Base-by-base conservation (phyloP, 2,888 invertebrate species). In the Limnephilus rhombicus region DNA sequence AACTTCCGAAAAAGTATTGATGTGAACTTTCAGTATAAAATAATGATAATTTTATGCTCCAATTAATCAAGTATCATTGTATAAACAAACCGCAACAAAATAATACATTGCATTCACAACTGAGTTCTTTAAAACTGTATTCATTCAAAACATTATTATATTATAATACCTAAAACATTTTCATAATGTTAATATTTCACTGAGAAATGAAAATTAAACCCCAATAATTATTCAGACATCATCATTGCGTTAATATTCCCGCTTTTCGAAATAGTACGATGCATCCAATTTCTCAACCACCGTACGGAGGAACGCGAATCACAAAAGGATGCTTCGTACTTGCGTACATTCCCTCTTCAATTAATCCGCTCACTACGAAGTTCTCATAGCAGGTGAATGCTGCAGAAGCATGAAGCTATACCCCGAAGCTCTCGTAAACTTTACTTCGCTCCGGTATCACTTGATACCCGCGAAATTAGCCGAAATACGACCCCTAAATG, bases 381-480 rank as follows among this genome's bases (percentile, higher is more conserved):
- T 68, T 68, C 24, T 24, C 68, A n/a, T 31, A 34, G 83, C 34
- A 18, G 37, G 83, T 37, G 37, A 24, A 37, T 83, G 34, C 83
- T 83, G 83, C 18, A 83, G 83, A 83, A 83, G 9, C 31, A 31
- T 18, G 68, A 24, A 24, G 68, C 24, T 9, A 68, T 37, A 37
- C 37, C 83, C 83, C 83, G 37, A 37, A 37, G 37, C 83, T 37
- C 18, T 37, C 83, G 83, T 24, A 83, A 83, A 83, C 24, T 83
- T 83, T 68, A 68, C 24, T 68, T 68, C 37, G 34, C 37, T 34
- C 37, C 4, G 37, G 68, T 68, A 68, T 34, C 37, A 37, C 83
- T 83, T 83, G 83, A 83, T 83, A 83, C 68, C 29, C 53, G 80
- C 37, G 89, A 81, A 89, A 89, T 89, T 89, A 89, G 89, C 89